Conservation (phyloP, 2,888 invertebrate species). For the Andrena praecox region DNA sequence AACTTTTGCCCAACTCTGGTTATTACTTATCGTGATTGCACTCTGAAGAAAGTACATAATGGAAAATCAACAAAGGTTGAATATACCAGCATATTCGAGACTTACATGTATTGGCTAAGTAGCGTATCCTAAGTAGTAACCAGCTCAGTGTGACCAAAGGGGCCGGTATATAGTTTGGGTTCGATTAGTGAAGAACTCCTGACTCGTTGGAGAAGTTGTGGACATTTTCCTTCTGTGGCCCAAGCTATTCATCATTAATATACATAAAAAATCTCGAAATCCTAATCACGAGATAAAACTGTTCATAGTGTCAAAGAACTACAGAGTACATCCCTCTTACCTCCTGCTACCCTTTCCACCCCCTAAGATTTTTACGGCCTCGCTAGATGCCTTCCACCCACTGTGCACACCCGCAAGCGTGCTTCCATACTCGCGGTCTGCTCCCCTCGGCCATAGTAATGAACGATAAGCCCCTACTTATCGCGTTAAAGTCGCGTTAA, state of each 20-base stretch:
- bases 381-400: not conserved
- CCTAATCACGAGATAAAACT: not conserved
- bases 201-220: too few relatives aligned
- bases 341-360: not conserved
- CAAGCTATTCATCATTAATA: not conserved
- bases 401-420: constrained; percentile 17
- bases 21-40: too few relatives aligned
- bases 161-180: too few relatives aligned
- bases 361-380: not conserved
- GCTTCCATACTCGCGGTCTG: constrained; percentile 16
- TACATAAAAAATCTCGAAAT: not conserved
- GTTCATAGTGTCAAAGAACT: not conserved
- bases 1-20: too few relatives aligned
- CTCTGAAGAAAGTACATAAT: too few relatives aligned
- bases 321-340: not conserved
- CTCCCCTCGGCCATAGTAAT: not conserved
- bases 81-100: too few relatives aligned
- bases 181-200: too few relatives aligned
- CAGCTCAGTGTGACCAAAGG: too few relatives aligned
- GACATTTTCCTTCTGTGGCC: too few relatives aligned
- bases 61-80: too few relatives aligned
- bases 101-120: too few relatives aligned
- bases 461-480: constrained; percentile 65
- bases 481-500: constrained; percentile 65
- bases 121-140: too few relatives aligned